Base-by-base conservation (phyloP, 2,797 vertebrate species). In the Antennarius maculatus region DNA sequence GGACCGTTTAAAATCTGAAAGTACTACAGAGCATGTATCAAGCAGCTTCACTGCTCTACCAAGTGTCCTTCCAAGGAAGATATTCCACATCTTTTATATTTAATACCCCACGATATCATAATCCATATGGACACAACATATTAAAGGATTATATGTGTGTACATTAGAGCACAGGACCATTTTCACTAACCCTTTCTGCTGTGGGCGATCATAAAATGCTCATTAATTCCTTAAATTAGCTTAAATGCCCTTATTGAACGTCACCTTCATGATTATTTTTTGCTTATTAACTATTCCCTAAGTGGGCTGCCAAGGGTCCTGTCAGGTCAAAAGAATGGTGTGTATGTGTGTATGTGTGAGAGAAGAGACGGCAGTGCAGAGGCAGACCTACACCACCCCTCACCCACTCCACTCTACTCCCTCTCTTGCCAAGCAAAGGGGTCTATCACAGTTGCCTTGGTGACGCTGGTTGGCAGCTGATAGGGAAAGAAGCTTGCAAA, bases 401-500 rank as follows among this genome's bases (percentile, higher is more conserved):
- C 56, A 41, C 65, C 58, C 45, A 50, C 43, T 29, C 29, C 17
- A 60, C 16, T 77, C 71, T 80, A 23, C 61, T 71, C 62, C 66
- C 76, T 79, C 74, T 73, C 74, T 80, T 51, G 10, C 74, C 77
- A 79, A 79, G 83, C 82, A 70, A 73, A 69, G 82, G 85, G 78
- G 78, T 80, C 85, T 82, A 71, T 85, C 61, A 65, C 73, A 64
- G 95, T 97, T 96, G 90, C 95, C 95, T 91, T 93, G 94, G 96
- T 89, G 94, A 97, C 92, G 85, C 80, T 86, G 83, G 86, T 83
- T 88, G 86, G 84, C 88, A 88, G 88, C 80, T 82, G 84, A 85
- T 85, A 87, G 80, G 83, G 79, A 83, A 79, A 92, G 91, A 94
- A 92, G 90, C 93, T 94, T 93, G 95, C 94, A 95, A 95, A 96